Percentiles rank a stretch among this genome's conserved stretches.
Evolutionary conservation across 2,113 vertebrate species (phyloP).

Genomic region (Struthio camelus): DNA sequence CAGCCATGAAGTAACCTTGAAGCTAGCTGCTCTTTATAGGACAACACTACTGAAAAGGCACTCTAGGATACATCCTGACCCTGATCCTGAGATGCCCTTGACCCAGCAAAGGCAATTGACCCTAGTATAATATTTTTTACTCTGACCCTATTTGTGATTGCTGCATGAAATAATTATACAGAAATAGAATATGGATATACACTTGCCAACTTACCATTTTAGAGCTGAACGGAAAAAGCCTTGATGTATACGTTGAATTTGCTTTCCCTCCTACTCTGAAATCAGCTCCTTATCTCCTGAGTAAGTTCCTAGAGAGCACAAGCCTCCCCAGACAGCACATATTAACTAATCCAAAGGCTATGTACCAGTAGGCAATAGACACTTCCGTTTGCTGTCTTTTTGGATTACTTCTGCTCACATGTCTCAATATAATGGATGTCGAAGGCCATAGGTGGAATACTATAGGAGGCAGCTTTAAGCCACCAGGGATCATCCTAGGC

Average conservation of each 20-base stretch:
- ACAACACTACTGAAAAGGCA: neutral
- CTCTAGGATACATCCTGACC: neutral
- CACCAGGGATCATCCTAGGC: neutral
- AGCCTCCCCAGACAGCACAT: neutral
- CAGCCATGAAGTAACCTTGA: neutral
- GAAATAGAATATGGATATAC: neutral
- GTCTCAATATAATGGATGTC: neutral
- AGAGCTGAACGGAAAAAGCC: neutral
- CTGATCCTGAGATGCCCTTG: neutral
- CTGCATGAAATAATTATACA: neutral
- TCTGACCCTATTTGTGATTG: neutral
- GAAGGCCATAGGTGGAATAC: neutral
- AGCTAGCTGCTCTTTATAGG: neutral
- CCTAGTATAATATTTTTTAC: too few relatives aligned
- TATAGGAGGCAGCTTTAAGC: neutral
- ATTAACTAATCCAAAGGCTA: neutral
- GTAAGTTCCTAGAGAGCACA: neutral
- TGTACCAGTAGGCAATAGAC: neutral
- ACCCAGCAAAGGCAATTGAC: neutral
- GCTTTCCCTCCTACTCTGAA: neutral
- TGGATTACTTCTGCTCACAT: neutral
- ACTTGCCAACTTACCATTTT: neutral
- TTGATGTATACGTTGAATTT: neutral
- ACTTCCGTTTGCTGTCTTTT: neutral
- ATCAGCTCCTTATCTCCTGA: rapidly evolving